Conservation (phyloP, 2,113 vertebrate species). For the Gallinago media region DNA sequence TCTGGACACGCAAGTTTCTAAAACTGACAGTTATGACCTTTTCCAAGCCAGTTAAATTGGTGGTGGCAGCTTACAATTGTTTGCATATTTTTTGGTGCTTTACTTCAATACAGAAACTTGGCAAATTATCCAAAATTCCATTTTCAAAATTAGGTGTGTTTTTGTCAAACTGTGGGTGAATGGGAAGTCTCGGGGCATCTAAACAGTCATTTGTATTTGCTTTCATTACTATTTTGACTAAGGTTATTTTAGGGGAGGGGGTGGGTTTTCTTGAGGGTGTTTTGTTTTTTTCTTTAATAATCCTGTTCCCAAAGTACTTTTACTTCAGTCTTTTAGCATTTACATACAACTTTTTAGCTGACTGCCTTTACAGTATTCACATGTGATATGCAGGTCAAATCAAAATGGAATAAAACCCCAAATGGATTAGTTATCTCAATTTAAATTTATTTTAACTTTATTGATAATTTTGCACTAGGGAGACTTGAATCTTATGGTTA, state of each 20-base stretch:
- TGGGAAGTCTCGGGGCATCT: neutral
- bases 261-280: neutral
- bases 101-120: neutral
- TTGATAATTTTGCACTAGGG: constrained; percentile 72
- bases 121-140: constrained; percentile 29
- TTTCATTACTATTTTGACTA: constrained; percentile 33
- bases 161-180: neutral
- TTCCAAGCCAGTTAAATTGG: constrained; percentile 27
- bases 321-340: constrained; percentile 53
- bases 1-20: constrained; percentile 21
- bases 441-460: constrained; percentile 75
- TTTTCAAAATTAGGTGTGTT: constrained; percentile 30
- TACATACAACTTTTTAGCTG: constrained; percentile 72
- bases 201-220: neutral
- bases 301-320: constrained; percentile 33
- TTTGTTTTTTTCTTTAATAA: neutral
- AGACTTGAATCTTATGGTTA: constrained; percentile 72
- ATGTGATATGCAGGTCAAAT: constrained; percentile 54
- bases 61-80: neutral
- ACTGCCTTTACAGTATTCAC: constrained; percentile 66
- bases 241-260: neutral
- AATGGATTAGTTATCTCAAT: constrained; percentile 67
- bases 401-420: constrained; percentile 68
- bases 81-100: neutral
- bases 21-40: constrained; percentile 51